Evolutionary conservation across 2,888 invertebrate species (phyloP).

Genomic region (Schizaphis graminum): DNA sequence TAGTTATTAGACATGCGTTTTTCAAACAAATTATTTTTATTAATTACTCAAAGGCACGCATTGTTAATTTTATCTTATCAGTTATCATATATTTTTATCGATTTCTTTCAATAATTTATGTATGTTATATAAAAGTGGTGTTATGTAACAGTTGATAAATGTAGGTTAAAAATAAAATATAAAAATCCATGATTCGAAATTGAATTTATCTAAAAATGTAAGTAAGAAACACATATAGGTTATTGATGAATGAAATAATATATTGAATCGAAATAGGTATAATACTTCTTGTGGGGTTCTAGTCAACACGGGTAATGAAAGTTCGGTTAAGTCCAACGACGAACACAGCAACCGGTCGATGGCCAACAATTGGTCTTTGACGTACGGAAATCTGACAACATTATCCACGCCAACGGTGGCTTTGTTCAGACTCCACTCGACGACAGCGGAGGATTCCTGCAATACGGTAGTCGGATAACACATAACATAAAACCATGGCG

Average conservation of each 20-base stretch:
- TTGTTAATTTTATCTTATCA: background rate
- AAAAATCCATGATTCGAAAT: background rate
- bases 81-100: background rate
- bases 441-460: conserved; percentile 21
- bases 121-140: background rate
- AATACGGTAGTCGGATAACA: background rate
- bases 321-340: conserved; percentile 53
- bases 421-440: conserved; percentile 50
- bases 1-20: background rate
- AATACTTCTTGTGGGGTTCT: conserved; percentile 54
- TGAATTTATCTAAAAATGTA: background rate
- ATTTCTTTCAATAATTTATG: background rate
- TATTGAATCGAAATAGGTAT: background rate
- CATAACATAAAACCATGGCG: background rate
- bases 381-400: conserved; percentile 2
- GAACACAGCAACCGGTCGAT: conserved; percentile 40
- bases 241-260: background rate
- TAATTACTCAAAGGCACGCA: background rate
- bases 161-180: background rate
- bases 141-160: background rate
- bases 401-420: conserved; percentile 19
- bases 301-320: conserved; percentile 37
- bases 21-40: background rate
- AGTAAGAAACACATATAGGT: background rate
- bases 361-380: conserved; percentile 20